Base-by-base conservation (phyloP, 2,113 vertebrate genomes). In the Poeciliopsis occidentalis region DNA sequence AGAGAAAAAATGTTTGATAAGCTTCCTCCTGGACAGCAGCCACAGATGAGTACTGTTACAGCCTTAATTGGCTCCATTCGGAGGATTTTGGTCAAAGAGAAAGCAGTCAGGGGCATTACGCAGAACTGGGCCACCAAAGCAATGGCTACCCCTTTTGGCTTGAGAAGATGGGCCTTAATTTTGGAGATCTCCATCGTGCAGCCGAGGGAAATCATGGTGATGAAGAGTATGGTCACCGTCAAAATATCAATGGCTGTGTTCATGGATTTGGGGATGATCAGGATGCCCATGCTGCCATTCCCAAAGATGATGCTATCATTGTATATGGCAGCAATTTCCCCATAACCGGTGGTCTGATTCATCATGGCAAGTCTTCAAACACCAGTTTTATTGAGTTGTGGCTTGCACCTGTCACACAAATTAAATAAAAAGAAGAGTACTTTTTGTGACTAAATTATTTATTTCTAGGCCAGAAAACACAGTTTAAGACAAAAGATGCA, bases 71-170 rank as follows among this genome's bases (percentile, higher is more conserved):
- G 44, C 3, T 63, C 73, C 79, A 97, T 83, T 64, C 51, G 80
- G 64, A 97, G 91, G 24, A 92, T 0, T 85, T 94, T 96, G 73
- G 94, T 94, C 57, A 96, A 8, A 4, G 66, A 3, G 60, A 95
- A 96, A 10, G 96, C 96, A 0, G 93, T 88, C 39, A 97, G 78
- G 22, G 96, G 96, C 95, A 97, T 97, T 84, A 97, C 83, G 39
- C 95, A 93, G 0, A 95, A 97, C 87, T 97, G 97, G 4, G 96
- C 88, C 67, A 93, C 12, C 67, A 96, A 15, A 0, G 96, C 95
- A 27, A 95, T 90, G 71, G 63, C 83, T 17, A 96, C 69, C 0
- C 94, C 95, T 89, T 95, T 96, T 0, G 95, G 96, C 61, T 88
- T 95, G 34, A 93, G 26, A 51, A 97, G 71, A 84, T 96, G 94